Evolutionary conservation across 2,888 invertebrate genomes (phyloP), one percentile per base, ranked within the genome.

Genomic region (Strigamia maritima): DNA sequence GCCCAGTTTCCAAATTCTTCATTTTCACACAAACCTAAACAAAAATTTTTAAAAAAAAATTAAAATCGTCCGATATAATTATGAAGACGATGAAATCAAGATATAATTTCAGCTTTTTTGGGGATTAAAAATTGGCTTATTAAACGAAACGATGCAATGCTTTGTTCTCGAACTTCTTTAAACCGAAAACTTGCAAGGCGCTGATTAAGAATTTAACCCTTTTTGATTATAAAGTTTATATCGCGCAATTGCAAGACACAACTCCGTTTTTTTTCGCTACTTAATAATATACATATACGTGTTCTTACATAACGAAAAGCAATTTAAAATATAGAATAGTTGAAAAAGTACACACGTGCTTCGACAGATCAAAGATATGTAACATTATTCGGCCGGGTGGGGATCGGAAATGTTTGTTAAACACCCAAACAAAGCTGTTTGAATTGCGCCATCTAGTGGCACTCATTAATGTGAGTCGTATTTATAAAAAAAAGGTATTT

Each of bases 1-100:
- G 86, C 79, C 87, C 88, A 4, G 87, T 87, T 78, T 87, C 85
- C 60, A 87, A 82, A 81, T 89, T 87, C 60, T 85, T 85, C 83
- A 89, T 87, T 82, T 86, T 86, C 4, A 89, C 86, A 82, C 84
- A 86, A 19, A 87, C 85, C 87, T 87, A 80, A 28, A 12, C 35
- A 28, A 70, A 65, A 65, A 19, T 70, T 70, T 28, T 12, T 70
- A 2, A 31, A 6, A 22, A 22, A 38, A 75, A 75, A 22, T 40
- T 54, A 19, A 54, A 54, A 54, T 54, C 22, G 19, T 1, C 19
- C n/a, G n/a, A 44, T n/a, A n/a, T n/a, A 44, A 54, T 54, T 54
- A 54, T 54, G 19, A 54, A 54, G 54, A 54, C 19, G n/a, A 19
- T 54, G n/a, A 22, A 44, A n/a, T 54, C 6, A 54, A 3, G 22